Conservation (phyloP, 2,113 vertebrate genomes). For the Xyliphius kryptos region DNA sequence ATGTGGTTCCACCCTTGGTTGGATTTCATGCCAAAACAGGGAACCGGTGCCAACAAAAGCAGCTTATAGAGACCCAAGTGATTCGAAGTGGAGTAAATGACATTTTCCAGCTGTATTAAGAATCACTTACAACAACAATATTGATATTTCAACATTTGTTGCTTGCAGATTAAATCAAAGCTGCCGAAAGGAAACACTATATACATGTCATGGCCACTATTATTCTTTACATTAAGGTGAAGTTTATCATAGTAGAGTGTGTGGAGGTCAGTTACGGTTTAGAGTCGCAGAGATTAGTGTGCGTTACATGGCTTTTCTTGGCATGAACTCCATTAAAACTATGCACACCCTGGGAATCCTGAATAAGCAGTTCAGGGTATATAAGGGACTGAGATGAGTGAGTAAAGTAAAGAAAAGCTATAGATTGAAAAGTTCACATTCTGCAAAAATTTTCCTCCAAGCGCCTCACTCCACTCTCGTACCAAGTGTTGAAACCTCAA, state of each 20-base stretch:
- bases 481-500: conserved; percentile 36
- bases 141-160: conserved; percentile 25
- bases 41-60: conserved; percentile 22
- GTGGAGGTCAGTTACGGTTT: conserved; percentile 2
- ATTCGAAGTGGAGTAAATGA: neutral
- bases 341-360: conserved; percentile 6
- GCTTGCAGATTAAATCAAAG: conserved; percentile 33
- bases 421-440: conserved; percentile 18
- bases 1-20: neutral
- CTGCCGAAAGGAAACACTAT: conserved; percentile 25
- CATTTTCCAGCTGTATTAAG: conserved; percentile 18
- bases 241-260: too few relatives aligned
- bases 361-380: neutral
- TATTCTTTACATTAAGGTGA: too few relatives aligned
- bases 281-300: neutral
- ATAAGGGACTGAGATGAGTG: neutral
- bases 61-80: neutral
- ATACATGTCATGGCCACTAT: conserved; percentile 1
- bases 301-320: neutral
- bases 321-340: conserved; percentile 22
- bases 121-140: conserved; percentile 20
- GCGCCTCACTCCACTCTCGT: conserved; percentile 12
- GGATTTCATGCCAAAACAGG: conserved; percentile 5
- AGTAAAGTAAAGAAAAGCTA: neutral
- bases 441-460: conserved; percentile 33